A percentile compares a stretch with the other conserved stretches of the same genome.
Evolutionary conservation across 2,888 invertebrate genomes (phyloP).

Genomic region (Lasioglossum marginatum): DNA sequence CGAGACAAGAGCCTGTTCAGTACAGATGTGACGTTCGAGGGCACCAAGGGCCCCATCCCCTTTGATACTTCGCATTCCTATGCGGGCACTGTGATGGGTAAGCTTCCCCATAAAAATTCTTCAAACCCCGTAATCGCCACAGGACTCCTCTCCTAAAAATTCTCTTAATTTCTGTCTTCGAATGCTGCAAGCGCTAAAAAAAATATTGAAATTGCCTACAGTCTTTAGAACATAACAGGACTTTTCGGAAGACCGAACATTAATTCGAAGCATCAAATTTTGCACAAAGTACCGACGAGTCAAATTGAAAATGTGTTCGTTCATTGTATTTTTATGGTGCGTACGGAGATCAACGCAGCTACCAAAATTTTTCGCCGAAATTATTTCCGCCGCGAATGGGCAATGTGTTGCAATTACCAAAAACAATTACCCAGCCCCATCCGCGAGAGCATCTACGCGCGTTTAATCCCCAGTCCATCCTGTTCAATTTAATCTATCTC

Average conservation of each 20-base stretch:
- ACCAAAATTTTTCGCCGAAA: not conserved
- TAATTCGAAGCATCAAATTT: not conserved
- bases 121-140: not conserved
- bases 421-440: not conserved
- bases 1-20: constrained; percentile 80
- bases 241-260: not conserved
- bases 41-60: constrained; percentile 78
- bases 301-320: not conserved
- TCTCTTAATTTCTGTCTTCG: not conserved
- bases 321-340: not conserved
- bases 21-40: constrained; percentile 80
- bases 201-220: not conserved
- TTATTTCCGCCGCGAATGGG: not conserved
- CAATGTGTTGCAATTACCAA: not conserved
- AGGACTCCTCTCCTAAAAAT: not conserved
- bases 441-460: not conserved
- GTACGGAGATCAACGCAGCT: not conserved
- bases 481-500: constrained; percentile 1
- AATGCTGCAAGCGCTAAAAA: not conserved
- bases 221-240: not conserved
- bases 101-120: constrained; percentile 57
- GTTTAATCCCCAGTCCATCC: not conserved
- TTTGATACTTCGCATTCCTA: constrained; percentile 82
- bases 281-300: not conserved
- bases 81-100: constrained; percentile 81